Evolutionary conservation across 2,113 vertebrate genomes (phyloP).

Genomic region (Butorides virescens): DNA sequence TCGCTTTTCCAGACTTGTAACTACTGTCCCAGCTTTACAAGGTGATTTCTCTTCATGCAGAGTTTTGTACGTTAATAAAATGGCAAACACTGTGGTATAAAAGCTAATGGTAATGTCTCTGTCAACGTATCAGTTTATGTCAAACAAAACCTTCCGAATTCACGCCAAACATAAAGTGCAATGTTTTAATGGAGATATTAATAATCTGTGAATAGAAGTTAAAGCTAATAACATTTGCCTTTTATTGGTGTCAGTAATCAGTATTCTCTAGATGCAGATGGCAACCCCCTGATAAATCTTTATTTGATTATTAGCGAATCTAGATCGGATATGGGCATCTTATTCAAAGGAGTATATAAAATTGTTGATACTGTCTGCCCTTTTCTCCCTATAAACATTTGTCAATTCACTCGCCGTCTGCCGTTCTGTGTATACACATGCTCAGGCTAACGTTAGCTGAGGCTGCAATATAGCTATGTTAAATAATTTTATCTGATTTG

Average conservation of each 20-base stretch:
- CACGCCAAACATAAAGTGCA: background rate
- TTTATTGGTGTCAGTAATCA: conserved; percentile 3
- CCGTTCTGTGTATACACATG: background rate
- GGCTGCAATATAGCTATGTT: conserved; percentile 62
- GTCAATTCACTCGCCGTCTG: conserved; percentile 11
- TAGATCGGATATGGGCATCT: background rate
- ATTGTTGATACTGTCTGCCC: conserved; percentile 23
- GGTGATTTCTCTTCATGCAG: background rate
- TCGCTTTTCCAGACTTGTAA: background rate
- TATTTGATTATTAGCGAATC: conserved; percentile 1
- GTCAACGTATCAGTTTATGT: background rate
- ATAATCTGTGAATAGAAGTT: background rate
- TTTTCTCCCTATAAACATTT: conserved; percentile 9
- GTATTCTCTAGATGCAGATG: background rate
- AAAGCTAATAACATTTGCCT: background rate
- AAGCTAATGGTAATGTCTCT: background rate
- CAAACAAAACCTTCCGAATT: background rate
- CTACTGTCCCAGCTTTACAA: background rate
- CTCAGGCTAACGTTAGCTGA: conserved; percentile 63
- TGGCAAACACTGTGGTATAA: background rate
- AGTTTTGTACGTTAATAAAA: background rate
- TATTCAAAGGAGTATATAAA: conserved; percentile 1
- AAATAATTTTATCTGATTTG: conserved; percentile 76
- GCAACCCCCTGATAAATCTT: background rate
- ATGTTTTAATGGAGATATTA: background rate